A percentile compares a stretch with the other conserved stretches of the same genome.
Evolutionary conservation across 1,140 invertebrate species (phyloP).

Genomic region (Leptinotarsa defecta): DNA sequence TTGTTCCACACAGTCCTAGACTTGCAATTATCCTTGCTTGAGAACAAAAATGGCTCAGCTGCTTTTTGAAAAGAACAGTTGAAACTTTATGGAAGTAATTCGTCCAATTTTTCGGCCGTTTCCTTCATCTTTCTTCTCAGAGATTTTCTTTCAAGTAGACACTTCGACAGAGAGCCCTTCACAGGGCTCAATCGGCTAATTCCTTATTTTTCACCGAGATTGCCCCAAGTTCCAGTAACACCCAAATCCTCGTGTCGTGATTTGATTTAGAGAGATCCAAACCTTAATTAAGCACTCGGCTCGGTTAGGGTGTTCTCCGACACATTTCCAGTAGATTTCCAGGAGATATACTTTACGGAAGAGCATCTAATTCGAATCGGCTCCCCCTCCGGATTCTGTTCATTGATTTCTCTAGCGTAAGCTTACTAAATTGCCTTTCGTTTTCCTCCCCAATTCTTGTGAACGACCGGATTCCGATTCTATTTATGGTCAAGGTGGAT

Average conservation of each 20-base stretch:
- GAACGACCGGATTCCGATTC: conserved; percentile 11
- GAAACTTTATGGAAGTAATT: too few relatives aligned
- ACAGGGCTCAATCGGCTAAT: too few relatives aligned
- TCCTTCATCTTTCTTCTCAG: too few relatives aligned
- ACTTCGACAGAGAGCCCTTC: too few relatives aligned
- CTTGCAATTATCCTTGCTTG: too few relatives aligned
- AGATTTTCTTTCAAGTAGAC: too few relatives aligned
- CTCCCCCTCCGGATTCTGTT: background rate
- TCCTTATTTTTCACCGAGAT: too few relatives aligned
- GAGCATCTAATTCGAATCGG: conserved; percentile 18
- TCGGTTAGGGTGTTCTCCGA: background rate
- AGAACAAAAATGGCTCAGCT: too few relatives aligned
- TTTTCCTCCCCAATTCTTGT: background rate
- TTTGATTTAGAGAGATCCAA: conserved; percentile 3
- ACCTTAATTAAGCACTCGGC: conserved; percentile 5
- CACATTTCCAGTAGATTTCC: background rate
- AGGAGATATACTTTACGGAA: background rate
- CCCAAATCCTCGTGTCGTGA: background rate
- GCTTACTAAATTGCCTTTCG: conserved; percentile 15
- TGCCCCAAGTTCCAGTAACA: background rate
- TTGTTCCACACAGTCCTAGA: too few relatives aligned
- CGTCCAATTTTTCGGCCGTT: too few relatives aligned
- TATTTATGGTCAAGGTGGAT: conserved; percentile 27
- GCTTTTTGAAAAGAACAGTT: too few relatives aligned
- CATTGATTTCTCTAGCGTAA: conserved; percentile 13